Conservation (phyloP, 2,888 invertebrate species). For the Carpatolechia fugitivella region DNA sequence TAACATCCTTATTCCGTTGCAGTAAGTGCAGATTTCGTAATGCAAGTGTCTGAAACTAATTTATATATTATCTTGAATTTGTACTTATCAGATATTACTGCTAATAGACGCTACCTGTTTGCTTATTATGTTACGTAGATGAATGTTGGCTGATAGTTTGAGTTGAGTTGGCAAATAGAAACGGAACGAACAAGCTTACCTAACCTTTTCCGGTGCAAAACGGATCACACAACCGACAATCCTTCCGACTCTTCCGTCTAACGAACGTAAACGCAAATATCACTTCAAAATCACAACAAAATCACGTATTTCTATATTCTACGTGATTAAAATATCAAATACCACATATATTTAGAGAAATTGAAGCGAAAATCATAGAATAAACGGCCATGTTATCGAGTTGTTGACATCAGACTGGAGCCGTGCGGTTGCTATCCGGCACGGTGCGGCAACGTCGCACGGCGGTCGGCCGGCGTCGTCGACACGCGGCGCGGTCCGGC, state of each 20-base stretch:
- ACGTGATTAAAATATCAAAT: neutral
- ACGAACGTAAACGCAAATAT: neutral
- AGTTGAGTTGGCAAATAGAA: too few species aligned
- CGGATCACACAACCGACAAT: slow-evolving; percentile 21
- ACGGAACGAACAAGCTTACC: too few species aligned
- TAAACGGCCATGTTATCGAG: slow-evolving; percentile 34
- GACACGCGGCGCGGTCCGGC: slow-evolving; percentile 6
- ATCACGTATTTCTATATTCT: too few species aligned
- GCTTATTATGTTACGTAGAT: too few species aligned
- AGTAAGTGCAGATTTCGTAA: too few species aligned
- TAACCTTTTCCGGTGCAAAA: slow-evolving; percentile 30
- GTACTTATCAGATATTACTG: too few species aligned
- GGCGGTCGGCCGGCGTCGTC: slow-evolving; percentile 15
- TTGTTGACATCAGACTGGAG: slow-evolving; percentile 38
- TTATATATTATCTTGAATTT: too few species aligned
- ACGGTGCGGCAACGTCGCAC: slow-evolving; percentile 22
- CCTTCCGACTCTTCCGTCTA: too few species aligned
- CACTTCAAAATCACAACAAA: neutral
- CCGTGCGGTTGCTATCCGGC: slow-evolving; percentile 13
- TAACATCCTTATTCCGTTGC: too few species aligned
- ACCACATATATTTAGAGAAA: neutral
- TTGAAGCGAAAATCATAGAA: slow-evolving; percentile 1
- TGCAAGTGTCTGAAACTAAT: too few species aligned
- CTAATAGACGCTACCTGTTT: too few species aligned
- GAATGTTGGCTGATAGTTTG: too few species aligned